These are phyloP conservation scores for Salvelinus sp. DNA, from an alignment of 2,113 vertebrate genomes.

Conservation along the genomic window DNA sequence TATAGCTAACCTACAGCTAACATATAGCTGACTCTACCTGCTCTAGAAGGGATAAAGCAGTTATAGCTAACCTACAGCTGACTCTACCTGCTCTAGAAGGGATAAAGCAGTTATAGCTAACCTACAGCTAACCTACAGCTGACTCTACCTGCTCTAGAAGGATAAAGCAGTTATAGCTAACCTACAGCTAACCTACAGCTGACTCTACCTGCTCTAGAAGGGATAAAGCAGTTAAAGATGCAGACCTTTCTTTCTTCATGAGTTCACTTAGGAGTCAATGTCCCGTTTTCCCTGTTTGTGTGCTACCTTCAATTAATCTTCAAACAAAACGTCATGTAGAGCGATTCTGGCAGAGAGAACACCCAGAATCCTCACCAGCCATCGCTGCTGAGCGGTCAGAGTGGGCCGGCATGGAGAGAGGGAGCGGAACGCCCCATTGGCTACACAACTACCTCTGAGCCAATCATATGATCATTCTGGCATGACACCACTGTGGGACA, in stretches of 20 bases:
- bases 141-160: too few relatives aligned
- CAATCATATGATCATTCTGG: conserved; percentile 2
- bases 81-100: too few relatives aligned
- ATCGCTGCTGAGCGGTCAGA: not conserved
- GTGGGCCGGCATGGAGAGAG: conserved; percentile 5
- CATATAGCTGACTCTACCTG: too few relatives aligned
- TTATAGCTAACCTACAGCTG: too few relatives aligned
- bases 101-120: too few relatives aligned
- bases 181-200: too few relatives aligned
- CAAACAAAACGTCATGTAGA: conserved; percentile 23
- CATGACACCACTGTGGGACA: not conserved
- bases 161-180: too few relatives aligned
- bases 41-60: too few relatives aligned
- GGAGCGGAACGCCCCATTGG: conserved; percentile 25
- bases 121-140: too few relatives aligned
- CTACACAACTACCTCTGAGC: conserved; percentile 25
- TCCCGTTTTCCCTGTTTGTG: not conserved
- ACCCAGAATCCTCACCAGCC: not conserved
- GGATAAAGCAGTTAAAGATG: not conserved
- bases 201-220: not conserved
- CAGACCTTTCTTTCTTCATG: too few relatives aligned
- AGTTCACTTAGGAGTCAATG: not conserved
- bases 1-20: too few relatives aligned
- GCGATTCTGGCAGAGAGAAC: conserved; percentile 21
- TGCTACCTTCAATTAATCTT: not conserved